phyloP scores from a whole-genome alignment of 2,113 vertebrate species.

The Datnioides undecimradiatus region DNA sequence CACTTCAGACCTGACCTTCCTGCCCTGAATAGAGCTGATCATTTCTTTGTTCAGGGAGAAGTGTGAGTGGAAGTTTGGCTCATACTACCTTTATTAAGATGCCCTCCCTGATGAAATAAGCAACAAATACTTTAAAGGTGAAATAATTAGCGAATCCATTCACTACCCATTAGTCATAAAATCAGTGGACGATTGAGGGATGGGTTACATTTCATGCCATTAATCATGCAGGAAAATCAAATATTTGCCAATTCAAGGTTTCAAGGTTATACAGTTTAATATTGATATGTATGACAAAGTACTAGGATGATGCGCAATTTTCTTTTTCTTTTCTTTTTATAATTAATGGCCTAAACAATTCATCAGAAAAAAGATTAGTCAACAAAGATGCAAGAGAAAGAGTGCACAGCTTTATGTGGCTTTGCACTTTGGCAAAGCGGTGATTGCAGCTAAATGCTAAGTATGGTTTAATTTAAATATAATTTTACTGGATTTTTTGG shows the following conservation, averaged over 20 bases:
- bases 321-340: too few relatives aligned
- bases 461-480: too few relatives aligned
- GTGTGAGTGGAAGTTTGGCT: neutral
- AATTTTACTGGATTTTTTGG: neutral
- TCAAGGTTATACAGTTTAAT: too few relatives aligned
- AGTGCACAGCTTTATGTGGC: too few relatives aligned
- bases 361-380: too few relatives aligned
- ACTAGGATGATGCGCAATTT: too few relatives aligned
- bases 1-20: neutral
- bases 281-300: too few relatives aligned
- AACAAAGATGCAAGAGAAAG: too few relatives aligned
- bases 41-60: neutral
- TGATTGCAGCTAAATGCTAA: too few relatives aligned
- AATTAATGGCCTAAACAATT: too few relatives aligned
- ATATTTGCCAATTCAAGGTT: too few relatives aligned
- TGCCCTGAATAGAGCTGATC: conserved; percentile 9
- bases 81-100: neutral
- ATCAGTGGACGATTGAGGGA: neutral
- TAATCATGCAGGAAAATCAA: neutral
- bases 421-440: too few relatives aligned
- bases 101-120: neutral
- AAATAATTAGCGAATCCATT: neutral
- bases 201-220: neutral
- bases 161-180: neutral
- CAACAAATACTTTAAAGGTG: neutral